Conservation (phyloP, 2,797 vertebrate species). For the Tragelaphus oryx region DNA sequence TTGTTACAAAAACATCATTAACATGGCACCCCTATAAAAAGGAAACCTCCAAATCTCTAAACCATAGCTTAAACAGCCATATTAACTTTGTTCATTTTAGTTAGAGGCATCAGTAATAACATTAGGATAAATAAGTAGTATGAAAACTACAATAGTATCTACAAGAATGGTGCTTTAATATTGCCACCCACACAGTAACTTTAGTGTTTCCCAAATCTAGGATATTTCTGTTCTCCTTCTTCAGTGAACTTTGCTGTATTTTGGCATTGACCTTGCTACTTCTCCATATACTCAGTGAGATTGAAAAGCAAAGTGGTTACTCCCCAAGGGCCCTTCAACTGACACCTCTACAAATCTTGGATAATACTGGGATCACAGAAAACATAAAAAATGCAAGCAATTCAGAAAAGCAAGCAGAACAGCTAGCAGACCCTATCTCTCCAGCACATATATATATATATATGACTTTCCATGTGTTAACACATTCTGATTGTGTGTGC, state of each 20-base stretch:
- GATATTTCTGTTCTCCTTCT: slow-evolving; percentile 37
- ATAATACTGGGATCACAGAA: background rate
- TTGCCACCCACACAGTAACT: background rate
- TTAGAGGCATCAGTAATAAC: background rate
- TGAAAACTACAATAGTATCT: slow-evolving; percentile 2
- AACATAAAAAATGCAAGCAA: background rate
- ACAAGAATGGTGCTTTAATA: background rate
- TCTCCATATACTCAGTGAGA: background rate
- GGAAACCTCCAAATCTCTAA: too few relatives aligned
- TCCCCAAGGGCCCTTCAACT: background rate
- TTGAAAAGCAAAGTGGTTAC: background rate
- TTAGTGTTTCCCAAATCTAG: background rate
- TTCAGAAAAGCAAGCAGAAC: background rate
- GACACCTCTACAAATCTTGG: background rate
- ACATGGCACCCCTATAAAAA: background rate
- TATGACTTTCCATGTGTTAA: background rate
- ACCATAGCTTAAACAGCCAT: background rate
- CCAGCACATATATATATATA: background rate
- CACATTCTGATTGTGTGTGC: background rate
- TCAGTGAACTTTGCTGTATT: slow-evolving; percentile 12
- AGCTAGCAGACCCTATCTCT: too few relatives aligned
- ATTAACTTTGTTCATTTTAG: background rate
- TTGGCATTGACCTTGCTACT: background rate
- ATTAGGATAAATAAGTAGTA: background rate
- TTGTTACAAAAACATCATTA: background rate